phyloP scores from a whole-genome alignment of 35 echinoderm and acorn worm species.

The Ophioderma brevispina region DNA sequence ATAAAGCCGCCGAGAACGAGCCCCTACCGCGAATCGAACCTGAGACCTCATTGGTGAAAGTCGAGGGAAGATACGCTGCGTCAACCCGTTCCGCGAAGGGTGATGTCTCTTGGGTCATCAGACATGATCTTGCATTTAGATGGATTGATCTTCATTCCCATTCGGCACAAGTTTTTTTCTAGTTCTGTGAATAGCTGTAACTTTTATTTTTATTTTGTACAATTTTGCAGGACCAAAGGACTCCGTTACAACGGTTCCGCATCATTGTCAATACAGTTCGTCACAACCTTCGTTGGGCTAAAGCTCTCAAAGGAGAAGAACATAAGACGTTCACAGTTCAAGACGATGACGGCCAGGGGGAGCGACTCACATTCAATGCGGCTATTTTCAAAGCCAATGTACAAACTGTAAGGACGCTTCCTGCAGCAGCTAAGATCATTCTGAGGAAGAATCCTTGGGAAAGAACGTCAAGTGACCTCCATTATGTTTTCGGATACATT shows the following conservation, averaged over 20 bases:
- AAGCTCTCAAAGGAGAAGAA: slow-evolving; percentile 18
- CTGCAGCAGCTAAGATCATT: slow-evolving; percentile 46
- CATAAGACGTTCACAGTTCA: slow-evolving; percentile 64
- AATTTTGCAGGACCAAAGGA: not conserved
- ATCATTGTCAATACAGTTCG: slow-evolving; percentile 74
- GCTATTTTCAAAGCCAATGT: slow-evolving; percentile 84
- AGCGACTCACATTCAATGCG: slow-evolving; percentile 80
- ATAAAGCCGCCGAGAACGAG: no score
- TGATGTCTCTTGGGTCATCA: no score
- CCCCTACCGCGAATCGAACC: no score
- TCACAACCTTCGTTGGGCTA: slow-evolving; percentile 78
- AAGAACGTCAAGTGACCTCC: slow-evolving; percentile 51
- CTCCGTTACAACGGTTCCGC: slow-evolving; percentile 66
- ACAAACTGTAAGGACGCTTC: slow-evolving; percentile 62
- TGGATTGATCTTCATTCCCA: no score
- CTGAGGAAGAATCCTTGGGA: slow-evolving; percentile 71
- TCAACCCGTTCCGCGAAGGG: no score
- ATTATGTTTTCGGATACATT: slow-evolving; percentile 59
- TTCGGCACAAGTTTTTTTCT: no score
- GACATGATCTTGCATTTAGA: no score
- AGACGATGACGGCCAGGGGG: slow-evolving; percentile 50
- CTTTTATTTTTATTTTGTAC: not conserved
- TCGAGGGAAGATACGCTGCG: no score
- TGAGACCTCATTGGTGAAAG: no score
- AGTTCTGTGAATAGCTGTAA: no score